These are phyloP conservation scores for Thymelicus sylvestris DNA, from an alignment of 2,888 invertebrate species.

Conservation along the genomic window DNA sequence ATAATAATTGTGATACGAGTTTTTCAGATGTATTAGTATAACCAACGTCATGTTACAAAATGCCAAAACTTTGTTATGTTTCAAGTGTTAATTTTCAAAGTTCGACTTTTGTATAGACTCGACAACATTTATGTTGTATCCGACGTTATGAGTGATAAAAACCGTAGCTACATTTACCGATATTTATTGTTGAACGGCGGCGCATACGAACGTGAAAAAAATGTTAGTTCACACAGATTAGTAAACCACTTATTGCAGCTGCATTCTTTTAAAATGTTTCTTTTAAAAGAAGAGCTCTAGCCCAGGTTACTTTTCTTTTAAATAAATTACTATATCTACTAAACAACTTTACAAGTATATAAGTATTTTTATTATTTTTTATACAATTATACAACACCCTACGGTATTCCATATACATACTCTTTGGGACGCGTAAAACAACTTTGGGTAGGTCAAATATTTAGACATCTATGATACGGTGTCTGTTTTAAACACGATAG, in stretches of 20 bases:
- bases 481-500: constrained; percentile 5
- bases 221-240: constrained; percentile 68
- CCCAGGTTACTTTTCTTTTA: constrained; percentile 61
- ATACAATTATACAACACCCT: constrained; percentile 82
- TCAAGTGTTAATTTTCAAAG: constrained; percentile 62
- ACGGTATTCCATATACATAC: constrained; percentile 74
- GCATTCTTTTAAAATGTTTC: constrained; percentile 73
- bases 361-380: constrained; percentile 78
- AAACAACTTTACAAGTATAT: constrained; percentile 81
- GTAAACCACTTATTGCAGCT: constrained; percentile 63
- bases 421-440: constrained; percentile 80
- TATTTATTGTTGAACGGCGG: constrained; percentile 28
- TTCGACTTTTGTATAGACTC: constrained; percentile 70
- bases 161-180: background rate
- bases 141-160: background rate
- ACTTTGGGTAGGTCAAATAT: constrained; percentile 71
- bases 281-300: constrained; percentile 79
- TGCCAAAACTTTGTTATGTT: constrained; percentile 71
- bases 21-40: constrained; percentile 1
- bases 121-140: background rate
- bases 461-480: constrained; percentile 19
- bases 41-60: constrained; percentile 64
- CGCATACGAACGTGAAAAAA: constrained; percentile 48
- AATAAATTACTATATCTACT: constrained; percentile 79
- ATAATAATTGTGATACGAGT: constrained; percentile 49